Conservation (phyloP, 1,140 invertebrate species). For the Papilio xuthus region DNA sequence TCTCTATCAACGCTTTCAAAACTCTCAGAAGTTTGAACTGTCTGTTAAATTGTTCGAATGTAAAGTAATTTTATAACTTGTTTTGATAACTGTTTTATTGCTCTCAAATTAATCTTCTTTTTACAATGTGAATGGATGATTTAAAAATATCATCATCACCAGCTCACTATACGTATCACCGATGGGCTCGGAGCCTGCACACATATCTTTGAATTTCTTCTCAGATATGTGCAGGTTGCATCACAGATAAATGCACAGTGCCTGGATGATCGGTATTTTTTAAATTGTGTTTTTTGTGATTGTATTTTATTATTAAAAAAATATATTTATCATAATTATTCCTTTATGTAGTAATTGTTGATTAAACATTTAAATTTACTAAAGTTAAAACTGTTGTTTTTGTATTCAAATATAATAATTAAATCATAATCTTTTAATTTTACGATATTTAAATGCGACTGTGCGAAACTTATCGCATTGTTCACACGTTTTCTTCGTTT, state of each 20-base stretch:
- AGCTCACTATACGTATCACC: no score
- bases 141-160: no score
- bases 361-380: neutral
- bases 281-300: no score
- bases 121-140: neutral
- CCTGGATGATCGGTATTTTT: no score
- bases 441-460: constrained; percentile 33
- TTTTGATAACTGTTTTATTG: constrained; percentile 19
- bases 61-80: constrained; percentile 2
- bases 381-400: neutral
- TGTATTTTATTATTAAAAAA: no score
- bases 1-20: constrained; percentile 53
- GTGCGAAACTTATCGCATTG: constrained; percentile 27
- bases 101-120: neutral
- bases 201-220: no score
- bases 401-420: constrained; percentile 2
- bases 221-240: no score
- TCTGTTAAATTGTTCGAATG: constrained; percentile 16
- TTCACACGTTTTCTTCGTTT: constrained; percentile 53
- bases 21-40: constrained; percentile 36
- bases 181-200: no score
- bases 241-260: no score
- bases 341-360: no score
- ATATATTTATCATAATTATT: no score
- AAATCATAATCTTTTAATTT: constrained; percentile 38